phyloP scores from a whole-genome alignment of 1,140 invertebrate species.

The Antheraea mylitta region DNA sequence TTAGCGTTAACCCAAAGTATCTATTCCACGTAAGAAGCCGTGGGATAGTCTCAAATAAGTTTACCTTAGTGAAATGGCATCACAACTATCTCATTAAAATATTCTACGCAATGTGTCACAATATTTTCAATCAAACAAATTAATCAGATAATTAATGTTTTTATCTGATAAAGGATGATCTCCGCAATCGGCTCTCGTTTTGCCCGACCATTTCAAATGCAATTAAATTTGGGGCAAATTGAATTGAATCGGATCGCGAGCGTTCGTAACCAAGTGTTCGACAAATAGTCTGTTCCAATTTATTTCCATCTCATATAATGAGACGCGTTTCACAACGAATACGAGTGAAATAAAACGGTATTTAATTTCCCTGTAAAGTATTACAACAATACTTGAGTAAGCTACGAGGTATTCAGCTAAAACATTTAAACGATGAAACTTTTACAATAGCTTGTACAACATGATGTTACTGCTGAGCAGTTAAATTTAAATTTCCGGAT shows the following conservation, averaged over 20 bases:
- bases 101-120: not conserved
- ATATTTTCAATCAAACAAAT: conserved; percentile 4
- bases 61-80: too few species aligned
- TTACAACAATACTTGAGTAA: not conserved
- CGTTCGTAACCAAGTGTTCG: conserved; percentile 63
- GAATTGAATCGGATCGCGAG: conserved; percentile 57
- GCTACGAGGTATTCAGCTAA: not conserved
- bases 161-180: conserved; percentile 41
- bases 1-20: too few species aligned
- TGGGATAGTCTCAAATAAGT: too few species aligned
- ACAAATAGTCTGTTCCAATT: conserved; percentile 72
- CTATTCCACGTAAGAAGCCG: too few species aligned
- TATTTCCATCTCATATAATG: conserved; percentile 68
- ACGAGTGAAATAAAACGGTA: conserved; percentile 52
- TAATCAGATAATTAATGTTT: conserved; percentile 14
- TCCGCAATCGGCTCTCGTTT: conserved; percentile 52
- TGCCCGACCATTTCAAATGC: conserved; percentile 59
- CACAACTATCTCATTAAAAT: not conserved
- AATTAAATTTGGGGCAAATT: conserved; percentile 73
- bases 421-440: not conserved
- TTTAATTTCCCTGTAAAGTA: conserved; percentile 55
- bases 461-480: too few species aligned
- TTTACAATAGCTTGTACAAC: too few species aligned
- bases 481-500: too few species aligned
- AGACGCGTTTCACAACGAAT: conserved; percentile 63